Evolutionary conservation across 2,888 invertebrate genomes (phyloP), one percentile per base, ranked within the genome.

Genomic region (Andrena hattorfiana): DNA sequence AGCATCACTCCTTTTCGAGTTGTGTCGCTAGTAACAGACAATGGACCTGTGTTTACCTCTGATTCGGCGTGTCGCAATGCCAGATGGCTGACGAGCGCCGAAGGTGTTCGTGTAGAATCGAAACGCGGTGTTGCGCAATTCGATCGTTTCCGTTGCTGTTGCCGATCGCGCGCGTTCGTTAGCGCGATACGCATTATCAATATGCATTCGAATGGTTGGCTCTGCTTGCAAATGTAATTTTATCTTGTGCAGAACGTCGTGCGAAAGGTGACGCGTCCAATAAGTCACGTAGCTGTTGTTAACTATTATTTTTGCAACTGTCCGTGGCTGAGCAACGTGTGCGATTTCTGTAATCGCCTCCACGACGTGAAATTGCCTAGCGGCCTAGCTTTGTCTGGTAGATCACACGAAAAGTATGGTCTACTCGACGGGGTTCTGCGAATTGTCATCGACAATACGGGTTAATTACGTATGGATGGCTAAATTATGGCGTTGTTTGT

Each of bases 151-250:
- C 42, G 23, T 56, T 42, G 28, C 56, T 20, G 60, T 32, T 35
- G 42, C 20, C 28, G 23, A 32, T 56, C 20, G 63, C 32, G 16
- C 59, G 28, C 28, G 42, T 42, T 42, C 42, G 42, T 42, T 42
- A 42, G 42, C 42, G 42, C 5, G 59, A 32, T 30, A 49, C 23
- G 70, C 48, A 48, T 71, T 32, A 59, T 64, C 26, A 77, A 71
- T 64, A 35, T 71, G 64, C 64, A 32, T 35, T 48, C 26, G 23
- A 13, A 23, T 13, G 51, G 23, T 26, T 32, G 51, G 26, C 32
- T 42, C 20, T 42, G 42, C 42, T 28, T 35, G 30, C 42, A 70
- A 59, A 48, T 54, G 66, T 49, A 77, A 77, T 71, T 63, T 56
- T 59, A 32, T 51, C 51, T 49, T 26, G 26, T 42, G 20, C 62